phyloP scores from a whole-genome alignment of 2,113 vertebrate genomes.

The Channa argus region DNA sequence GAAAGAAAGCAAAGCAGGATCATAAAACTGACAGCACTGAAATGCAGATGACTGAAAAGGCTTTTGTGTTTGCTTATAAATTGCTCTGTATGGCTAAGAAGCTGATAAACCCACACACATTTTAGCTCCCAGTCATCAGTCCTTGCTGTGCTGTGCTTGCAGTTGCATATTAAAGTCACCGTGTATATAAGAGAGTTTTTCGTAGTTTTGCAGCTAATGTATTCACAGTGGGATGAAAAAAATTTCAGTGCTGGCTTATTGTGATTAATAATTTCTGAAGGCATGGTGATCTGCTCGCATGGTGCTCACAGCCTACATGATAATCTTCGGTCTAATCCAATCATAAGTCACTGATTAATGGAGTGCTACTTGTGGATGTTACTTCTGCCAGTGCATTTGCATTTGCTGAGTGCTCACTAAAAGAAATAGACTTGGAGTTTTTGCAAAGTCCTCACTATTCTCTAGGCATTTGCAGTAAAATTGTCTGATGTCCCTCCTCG shows the following conservation, averaged over 20 bases:
- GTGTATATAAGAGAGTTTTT: not conserved
- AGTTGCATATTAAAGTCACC: constrained; percentile 8
- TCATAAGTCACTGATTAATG: constrained; percentile 39
- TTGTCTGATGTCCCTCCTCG: constrained; percentile 4
- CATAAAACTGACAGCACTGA: constrained; percentile 23
- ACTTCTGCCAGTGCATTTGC: constrained; percentile 50
- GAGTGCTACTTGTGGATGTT: constrained; percentile 40
- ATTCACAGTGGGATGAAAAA: constrained; percentile 21
- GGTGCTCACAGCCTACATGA: constrained; percentile 37
- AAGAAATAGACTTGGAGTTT: constrained; percentile 38
- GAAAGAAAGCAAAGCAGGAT: constrained; percentile 7
- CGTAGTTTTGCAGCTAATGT: constrained; percentile 17
- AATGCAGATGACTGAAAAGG: constrained; percentile 28
- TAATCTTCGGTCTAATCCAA: constrained; percentile 70
- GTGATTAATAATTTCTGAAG: constrained; percentile 69
- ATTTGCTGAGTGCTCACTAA: constrained; percentile 49
- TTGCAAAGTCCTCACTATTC: constrained; percentile 30
- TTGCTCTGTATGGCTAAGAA: not conserved
- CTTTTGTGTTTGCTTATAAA: not conserved
- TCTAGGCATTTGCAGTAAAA: constrained; percentile 46
- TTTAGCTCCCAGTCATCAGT: constrained; percentile 19
- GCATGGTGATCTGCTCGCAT: constrained; percentile 41
- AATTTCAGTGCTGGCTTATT: constrained; percentile 47
- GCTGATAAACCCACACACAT: not conserved
- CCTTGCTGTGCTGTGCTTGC: constrained; percentile 36